Conservation (phyloP, 1,140 invertebrate genomes). For the Drosophila punjabiensis region DNA sequence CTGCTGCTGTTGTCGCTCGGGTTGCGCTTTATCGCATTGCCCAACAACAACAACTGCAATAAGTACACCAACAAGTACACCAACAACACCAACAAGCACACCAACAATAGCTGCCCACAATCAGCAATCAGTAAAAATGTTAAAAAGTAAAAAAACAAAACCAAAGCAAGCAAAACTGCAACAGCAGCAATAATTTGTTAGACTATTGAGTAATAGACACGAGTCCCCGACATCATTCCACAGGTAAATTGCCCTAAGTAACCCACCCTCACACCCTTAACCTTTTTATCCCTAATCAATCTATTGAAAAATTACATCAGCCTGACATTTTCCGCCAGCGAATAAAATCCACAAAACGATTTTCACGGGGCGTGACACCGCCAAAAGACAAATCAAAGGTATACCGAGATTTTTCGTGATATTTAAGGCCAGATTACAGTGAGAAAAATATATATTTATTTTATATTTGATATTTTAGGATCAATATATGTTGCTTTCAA, state of each 20-base stretch:
- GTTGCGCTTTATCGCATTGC: slow-evolving; percentile 67
- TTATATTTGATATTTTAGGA: no score
- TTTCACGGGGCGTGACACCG: slow-evolving; percentile 40
- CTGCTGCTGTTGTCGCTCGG: slow-evolving; percentile 52
- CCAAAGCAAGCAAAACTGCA: slow-evolving; percentile 11
- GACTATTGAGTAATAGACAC: slow-evolving; percentile 53
- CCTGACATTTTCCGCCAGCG: slow-evolving; percentile 45
- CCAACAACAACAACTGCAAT: slow-evolving; percentile 38
- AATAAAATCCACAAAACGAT: slow-evolving; percentile 47
- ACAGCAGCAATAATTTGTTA: slow-evolving; percentile 46
- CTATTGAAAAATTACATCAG: slow-evolving; percentile 46
- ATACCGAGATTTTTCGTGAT: slow-evolving; percentile 10
- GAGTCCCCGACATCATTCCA: slow-evolving; percentile 30
- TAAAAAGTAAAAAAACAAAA: not conserved
- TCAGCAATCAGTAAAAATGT: slow-evolving; percentile 56
- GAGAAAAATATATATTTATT: no score
- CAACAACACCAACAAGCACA: slow-evolving; percentile 31
- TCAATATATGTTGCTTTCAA: not conserved
- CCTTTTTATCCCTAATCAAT: slow-evolving; percentile 49
- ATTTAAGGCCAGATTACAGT: slow-evolving; percentile 1
- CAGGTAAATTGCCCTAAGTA: slow-evolving; percentile 17
- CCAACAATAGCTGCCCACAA: slow-evolving; percentile 34
- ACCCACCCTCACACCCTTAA: slow-evolving; percentile 36
- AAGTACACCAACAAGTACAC: slow-evolving; percentile 12
- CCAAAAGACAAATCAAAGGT: slow-evolving; percentile 23